Base-by-base conservation (phyloP, 2,888 invertebrate genomes). In the Mantis religiosa region DNA sequence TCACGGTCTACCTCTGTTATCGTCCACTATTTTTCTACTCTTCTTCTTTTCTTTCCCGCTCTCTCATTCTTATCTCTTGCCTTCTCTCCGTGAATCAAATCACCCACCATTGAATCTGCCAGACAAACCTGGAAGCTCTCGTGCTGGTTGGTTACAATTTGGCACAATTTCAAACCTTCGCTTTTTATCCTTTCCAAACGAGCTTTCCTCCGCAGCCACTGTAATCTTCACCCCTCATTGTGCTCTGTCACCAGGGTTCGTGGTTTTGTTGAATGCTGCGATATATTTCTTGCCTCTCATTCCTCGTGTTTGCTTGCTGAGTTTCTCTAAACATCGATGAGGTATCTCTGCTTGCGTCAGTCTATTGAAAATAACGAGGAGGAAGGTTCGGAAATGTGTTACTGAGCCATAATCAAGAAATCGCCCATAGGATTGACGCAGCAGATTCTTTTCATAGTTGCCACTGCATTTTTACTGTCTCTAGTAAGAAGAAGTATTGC, bases 81-180 rank as follows among this genome's bases (percentile, higher is more conserved):
- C 54, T 71, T 71, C 20, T 71, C 54, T 25, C 20, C 20, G 54
- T 71, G 54, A 71, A 71, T 71, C 54, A 71, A 71, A 71, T 71
- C 54, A 71, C 54, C 54, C 54, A 71, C 54, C 54, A 71, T 71
- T 71, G 54, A 71, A 71, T 71, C 54, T 71, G 54, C 54, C 54
- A 71, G 54, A 71, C 54, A 71, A 71, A 71, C 54, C 54, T 71
- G 54, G 54, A 71, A 71, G 25, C 54, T 25, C 54, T 71, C 20
- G 20, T 71, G 54, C 54, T 71, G 54, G 20, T 71, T 54, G 28
- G 86, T 28, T 86, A 86, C 82, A 87, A 82, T 82, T 82, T 87
- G 87, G 87, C 87, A 87, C 82, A 82, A 82, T 82, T 87, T 87
- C 87, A 87, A 87, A 87, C 54, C 54, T 71, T 71, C 54, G 6